Base-by-base conservation (phyloP, 2,797 vertebrate genomes). In the Ficedula albicollis region DNA sequence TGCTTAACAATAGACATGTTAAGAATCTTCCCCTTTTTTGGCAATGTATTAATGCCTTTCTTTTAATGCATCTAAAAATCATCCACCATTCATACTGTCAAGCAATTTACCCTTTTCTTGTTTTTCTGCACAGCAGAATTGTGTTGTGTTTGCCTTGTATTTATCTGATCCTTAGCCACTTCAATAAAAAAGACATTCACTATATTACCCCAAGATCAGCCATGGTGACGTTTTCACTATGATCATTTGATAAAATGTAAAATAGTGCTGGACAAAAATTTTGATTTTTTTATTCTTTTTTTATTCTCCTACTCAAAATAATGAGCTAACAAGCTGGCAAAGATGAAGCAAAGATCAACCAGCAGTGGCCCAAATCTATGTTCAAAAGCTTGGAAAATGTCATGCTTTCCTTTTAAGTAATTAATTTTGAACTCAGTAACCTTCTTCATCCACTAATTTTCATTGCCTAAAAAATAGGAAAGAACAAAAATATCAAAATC, bases 21-120 rank as follows among this genome's bases (percentile, higher is more conserved):
- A 84, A 77, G 39, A 86, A 62, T 89, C 54, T 58, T 84, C 49
- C 21, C 5, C 7, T 60, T 80, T 87, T 70, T 32, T 36, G 32
- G 43, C 26, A 93, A 72, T 32, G 26, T 68, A 83, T 68, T 90
- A 89, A 85, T 60, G 39, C 16, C 56, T 89, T 81, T 75, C 54
- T 95, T 94, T 59, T 74, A 85, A 68, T 68, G 59, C 75, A 84
- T 89, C 75, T 91, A 78, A 89, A 96, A 94, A 89, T 94, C 82
- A 89, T 55, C 59, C 30, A 76, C 75, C 59, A 82, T 89, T 96
- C 69, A 92, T 30, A 84, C 48, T 79, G 83, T 67, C 59, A 81
- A 84, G 69, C 49, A 78, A 79, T 58, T 87, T 73, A 77, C 22
- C 26, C 26, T 66, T 91, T 85, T 79, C 48, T 43, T 92, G 46